A percentile compares a stretch with the other conserved stretches of the same genome.
Evolutionary conservation across 2,888 invertebrate species (phyloP).

Genomic region (Crocallis elinguaria): DNA sequence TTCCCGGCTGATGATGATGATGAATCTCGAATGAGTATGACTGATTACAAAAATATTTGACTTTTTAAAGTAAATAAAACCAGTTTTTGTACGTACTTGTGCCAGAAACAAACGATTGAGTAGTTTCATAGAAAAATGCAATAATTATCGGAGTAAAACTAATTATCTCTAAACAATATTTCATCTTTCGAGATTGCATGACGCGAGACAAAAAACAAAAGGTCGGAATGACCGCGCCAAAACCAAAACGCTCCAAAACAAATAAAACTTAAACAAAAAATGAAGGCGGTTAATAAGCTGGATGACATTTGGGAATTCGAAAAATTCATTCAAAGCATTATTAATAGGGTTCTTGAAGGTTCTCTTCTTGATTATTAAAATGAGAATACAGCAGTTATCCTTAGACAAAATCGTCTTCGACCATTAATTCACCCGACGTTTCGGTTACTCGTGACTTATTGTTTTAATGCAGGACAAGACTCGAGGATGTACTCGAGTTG

Average conservation of each 20-base stretch:
- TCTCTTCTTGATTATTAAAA: constrained; percentile 71
- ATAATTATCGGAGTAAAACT: constrained; percentile 71
- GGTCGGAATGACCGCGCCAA: constrained; percentile 82
- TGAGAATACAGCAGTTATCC: constrained; percentile 69
- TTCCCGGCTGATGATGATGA: too few species aligned
- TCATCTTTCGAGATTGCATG: constrained; percentile 76
- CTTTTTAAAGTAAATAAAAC: background rate
- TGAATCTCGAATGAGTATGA: too few species aligned
- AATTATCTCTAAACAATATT: constrained; percentile 83
- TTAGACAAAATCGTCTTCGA: constrained; percentile 59
- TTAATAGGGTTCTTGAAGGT: constrained; percentile 78
- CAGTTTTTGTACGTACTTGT: constrained; percentile 4
- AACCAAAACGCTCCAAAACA: constrained; percentile 81
- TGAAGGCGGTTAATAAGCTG: constrained; percentile 83
- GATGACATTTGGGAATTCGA: constrained; percentile 84
- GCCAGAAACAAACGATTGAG: constrained; percentile 33
- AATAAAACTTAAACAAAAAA: constrained; percentile 81
- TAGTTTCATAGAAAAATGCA: constrained; percentile 65
- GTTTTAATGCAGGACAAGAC: constrained; percentile 58
- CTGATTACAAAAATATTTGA: too few species aligned
- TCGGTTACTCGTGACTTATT: constrained; percentile 47
- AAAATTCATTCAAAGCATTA: constrained; percentile 80
- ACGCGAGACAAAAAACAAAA: constrained; percentile 80
- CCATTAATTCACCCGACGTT: constrained; percentile 54
- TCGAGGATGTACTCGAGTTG: constrained; percentile 54